A percentile compares a stretch with the other conserved stretches of the same genome.
phyloP scores from a whole-genome alignment of 2,888 invertebrate genomes.

The Erannis defoliaria region DNA sequence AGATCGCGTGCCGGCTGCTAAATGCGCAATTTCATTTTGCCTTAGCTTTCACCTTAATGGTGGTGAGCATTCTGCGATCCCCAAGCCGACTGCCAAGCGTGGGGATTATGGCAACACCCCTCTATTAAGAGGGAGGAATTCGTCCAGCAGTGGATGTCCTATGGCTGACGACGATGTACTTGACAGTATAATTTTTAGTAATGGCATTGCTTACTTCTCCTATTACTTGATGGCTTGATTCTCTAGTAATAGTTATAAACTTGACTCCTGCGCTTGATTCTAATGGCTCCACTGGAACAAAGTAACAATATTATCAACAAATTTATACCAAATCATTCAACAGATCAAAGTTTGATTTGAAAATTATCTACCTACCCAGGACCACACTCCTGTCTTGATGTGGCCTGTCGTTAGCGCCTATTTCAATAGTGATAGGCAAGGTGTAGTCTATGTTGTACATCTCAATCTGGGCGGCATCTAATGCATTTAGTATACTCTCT shows the following conservation, averaged over 20 bases:
- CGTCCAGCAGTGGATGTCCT: too few species aligned
- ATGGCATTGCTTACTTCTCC: slow-evolving; percentile 68
- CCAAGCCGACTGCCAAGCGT: too few species aligned
- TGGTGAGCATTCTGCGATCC: too few species aligned
- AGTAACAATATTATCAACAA: not conserved
- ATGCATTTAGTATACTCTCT: slow-evolving; percentile 73
- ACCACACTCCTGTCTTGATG: slow-evolving; percentile 74
- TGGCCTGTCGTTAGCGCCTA: slow-evolving; percentile 73
- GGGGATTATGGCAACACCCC: too few species aligned
- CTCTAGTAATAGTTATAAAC: slow-evolving; percentile 74
- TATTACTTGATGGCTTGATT: slow-evolving; percentile 67
- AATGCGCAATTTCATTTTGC: too few species aligned
- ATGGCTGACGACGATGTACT: too few species aligned
- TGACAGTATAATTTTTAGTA: too few species aligned
- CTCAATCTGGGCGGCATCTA: slow-evolving; percentile 73
- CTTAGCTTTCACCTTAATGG: too few species aligned
- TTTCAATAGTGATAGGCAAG: slow-evolving; percentile 74
- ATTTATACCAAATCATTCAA: not conserved
- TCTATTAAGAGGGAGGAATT: too few species aligned
- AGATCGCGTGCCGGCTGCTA: too few species aligned
- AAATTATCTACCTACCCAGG: slow-evolving; percentile 58
- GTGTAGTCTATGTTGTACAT: slow-evolving; percentile 74
- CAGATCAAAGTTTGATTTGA: not conserved
- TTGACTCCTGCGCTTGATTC: slow-evolving; percentile 73
- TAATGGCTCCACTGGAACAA: slow-evolving; percentile 72